These are phyloP conservation scores for Sebastolobus alascanus DNA, from an alignment of 2,797 vertebrate genomes.

Conservation along the genomic window DNA sequence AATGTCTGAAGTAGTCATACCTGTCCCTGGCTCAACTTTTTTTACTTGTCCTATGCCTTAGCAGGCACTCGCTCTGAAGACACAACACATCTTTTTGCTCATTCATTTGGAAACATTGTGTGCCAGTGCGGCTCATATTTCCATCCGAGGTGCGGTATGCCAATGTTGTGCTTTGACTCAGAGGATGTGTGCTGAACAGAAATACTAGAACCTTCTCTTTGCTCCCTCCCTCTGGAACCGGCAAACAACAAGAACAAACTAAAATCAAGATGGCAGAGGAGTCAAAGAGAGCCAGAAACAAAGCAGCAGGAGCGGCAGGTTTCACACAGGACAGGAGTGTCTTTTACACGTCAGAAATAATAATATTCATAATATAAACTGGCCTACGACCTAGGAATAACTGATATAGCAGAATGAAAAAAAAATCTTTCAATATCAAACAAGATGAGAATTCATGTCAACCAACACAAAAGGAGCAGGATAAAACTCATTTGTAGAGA, in stretches of 20 bases:
- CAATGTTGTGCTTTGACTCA: conserved; percentile 40
- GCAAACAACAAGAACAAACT: conserved; percentile 56
- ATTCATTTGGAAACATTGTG: conserved; percentile 41
- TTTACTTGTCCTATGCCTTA: conserved; percentile 6
- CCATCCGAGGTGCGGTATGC: conserved; percentile 22
- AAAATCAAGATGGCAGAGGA: conserved; percentile 66
- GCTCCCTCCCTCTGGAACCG: conserved; percentile 54
- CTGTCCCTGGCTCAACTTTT: conserved; percentile 13
- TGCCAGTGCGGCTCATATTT: conserved; percentile 43
- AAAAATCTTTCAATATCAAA: conserved; percentile 47
- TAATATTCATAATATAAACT: conserved; percentile 31
- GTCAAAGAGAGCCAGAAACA: conserved; percentile 75
- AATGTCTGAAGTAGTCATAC: conserved; percentile 27
- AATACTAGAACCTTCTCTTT: conserved; percentile 48
- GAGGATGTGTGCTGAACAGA: conserved; percentile 36
- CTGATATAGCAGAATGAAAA: conserved; percentile 50
- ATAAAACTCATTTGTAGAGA: conserved; percentile 68
- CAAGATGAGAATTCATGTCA: conserved; percentile 66
- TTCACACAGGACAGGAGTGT: conserved; percentile 52
- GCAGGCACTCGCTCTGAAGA: conserved; percentile 21
- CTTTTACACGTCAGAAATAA: conserved; percentile 54
- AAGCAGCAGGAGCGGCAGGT: conserved; percentile 64
- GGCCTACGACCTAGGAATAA: conserved; percentile 56
- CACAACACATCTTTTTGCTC: conserved; percentile 31
- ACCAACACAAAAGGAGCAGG: conserved; percentile 73